Evolutionary conservation across 2,797 vertebrate genomes (phyloP), one percentile per base, ranked within the genome.

Genomic region (Rousettus madagascariensis): DNA sequence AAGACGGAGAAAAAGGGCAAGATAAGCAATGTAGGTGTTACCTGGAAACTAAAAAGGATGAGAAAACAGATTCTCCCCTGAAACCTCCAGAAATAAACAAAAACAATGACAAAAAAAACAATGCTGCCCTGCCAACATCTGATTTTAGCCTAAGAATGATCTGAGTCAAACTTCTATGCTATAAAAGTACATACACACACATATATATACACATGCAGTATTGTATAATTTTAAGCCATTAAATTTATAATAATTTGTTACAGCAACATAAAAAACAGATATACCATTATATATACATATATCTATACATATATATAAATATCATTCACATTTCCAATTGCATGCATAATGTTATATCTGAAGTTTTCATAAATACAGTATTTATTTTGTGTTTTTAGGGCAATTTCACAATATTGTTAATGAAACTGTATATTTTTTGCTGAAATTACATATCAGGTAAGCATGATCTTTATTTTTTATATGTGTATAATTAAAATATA

Each of bases 401-500:
- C 5, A 74, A 86, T 53, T 68, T 2, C 12, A 75, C 7, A 74
- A 41, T 26, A 24, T 68, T 88, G 89, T 91, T 74, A 57, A 57
- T 41, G 15, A 13, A 82, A 51, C 9, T 15, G 0, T 53, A n/a
- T 53, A 46, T n/a, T 69, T 91, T 84, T 84, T 38, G 19, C 19
- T 79, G 65, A 86, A 83, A 83, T 61, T 72, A 7, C 1, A 24
- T 46, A 24, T 51, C 15, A 68, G 30, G 6, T n/a, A 91, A 84
- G 8, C 22, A 74, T 16, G 10, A 68, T 9, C 20, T 6, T 94
- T 82, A 69, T 11, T 51, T 0, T 90, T 66, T 68, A 26, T 8
- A 82, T 28, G 9, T 57, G n/a, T 43, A 75, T 30, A 74, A 84
- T 91, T 86, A 93, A 86, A 94, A 33, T 89, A 91, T 38, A 3